Evolutionary conservation across 2,797 vertebrate genomes (phyloP).

Genomic region (Microchirus variegatus): DNA sequence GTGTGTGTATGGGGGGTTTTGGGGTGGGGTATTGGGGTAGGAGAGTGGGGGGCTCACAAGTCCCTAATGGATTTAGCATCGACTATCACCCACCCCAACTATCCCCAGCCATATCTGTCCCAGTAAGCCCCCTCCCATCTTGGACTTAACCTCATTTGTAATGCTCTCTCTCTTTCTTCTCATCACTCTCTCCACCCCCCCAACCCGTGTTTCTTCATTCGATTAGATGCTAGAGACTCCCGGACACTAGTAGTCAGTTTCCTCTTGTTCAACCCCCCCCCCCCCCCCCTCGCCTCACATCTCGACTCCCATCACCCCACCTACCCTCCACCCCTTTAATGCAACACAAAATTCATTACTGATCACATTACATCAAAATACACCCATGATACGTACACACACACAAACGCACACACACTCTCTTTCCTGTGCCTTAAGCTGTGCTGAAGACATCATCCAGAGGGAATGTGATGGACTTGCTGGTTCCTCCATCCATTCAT

Average conservation of each 20-base stretch:
- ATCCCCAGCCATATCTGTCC: constrained; percentile 80
- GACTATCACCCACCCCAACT: constrained; percentile 88
- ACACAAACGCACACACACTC: constrained; percentile 26
- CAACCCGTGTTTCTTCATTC: constrained; percentile 97
- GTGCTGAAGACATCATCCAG: constrained; percentile 88
- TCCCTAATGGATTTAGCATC: constrained; percentile 99
- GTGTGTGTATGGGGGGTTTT: constrained; percentile 64
- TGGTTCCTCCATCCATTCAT: constrained; percentile 61
- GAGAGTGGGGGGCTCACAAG: constrained; percentile 88
- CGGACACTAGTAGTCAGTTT: constrained; percentile 97
- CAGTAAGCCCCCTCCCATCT: constrained; percentile 57
- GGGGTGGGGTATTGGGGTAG: constrained; percentile 77
- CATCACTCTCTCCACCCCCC: constrained; percentile 60
- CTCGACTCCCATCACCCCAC: constrained; percentile 44
- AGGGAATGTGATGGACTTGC: constrained; percentile 64
- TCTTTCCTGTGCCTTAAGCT: constrained; percentile 63
- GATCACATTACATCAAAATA: constrained; percentile 99
- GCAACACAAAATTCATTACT: constrained; percentile 99
- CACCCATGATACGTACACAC: constrained; percentile 64
- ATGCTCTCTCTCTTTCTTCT: constrained; percentile 68
- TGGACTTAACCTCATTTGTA: constrained; percentile 69
- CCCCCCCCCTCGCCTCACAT: constrained; percentile 82
- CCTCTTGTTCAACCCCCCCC: constrained; percentile 88
- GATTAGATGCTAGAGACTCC: constrained; percentile 92
- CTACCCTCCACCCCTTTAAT: constrained; percentile 82